These are phyloP conservation scores for Agonopterix arenella DNA, from an alignment of 2,888 invertebrate species.

Conservation along the genomic window DNA sequence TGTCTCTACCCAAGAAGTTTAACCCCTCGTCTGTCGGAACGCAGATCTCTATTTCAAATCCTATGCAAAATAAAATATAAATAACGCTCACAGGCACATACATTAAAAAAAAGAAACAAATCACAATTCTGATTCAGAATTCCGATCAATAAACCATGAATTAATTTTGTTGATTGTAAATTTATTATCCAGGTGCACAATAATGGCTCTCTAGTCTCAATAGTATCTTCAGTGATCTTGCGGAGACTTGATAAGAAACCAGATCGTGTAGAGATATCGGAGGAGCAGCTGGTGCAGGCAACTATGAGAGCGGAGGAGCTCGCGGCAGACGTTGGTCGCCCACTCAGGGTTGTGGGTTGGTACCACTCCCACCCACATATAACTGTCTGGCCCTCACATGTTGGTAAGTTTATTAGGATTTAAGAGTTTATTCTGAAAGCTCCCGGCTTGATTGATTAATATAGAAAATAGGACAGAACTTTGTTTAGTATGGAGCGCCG, in stretches of 20 bases:
- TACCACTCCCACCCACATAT: slow-evolving; percentile 95
- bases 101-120: too few relatives aligned
- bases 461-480: too few relatives aligned
- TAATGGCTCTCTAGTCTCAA: slow-evolving; percentile 78
- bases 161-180: background rate
- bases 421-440: too few relatives aligned
- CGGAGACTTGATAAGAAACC: slow-evolving; percentile 88
- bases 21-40: too few relatives aligned
- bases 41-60: too few relatives aligned
- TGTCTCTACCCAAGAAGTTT: too few relatives aligned
- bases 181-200: slow-evolving; percentile 70
- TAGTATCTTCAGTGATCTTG: slow-evolving; percentile 85
- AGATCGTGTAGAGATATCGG: slow-evolving; percentile 90
- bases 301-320: slow-evolving; percentile 81
- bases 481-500: too few relatives aligned
- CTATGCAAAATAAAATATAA: too few relatives aligned
- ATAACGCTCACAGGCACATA: too few relatives aligned
- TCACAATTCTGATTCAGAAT: too few relatives aligned
- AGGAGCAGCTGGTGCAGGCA: slow-evolving; percentile 87
- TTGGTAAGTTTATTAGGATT: slow-evolving; percentile 75
- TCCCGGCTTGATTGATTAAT: too few relatives aligned
- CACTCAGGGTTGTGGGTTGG: slow-evolving; percentile 89
- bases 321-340: slow-evolving; percentile 77
- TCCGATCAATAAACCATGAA: too few relatives aligned
- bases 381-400: slow-evolving; percentile 91